Evolutionary conservation across 2,113 vertebrate species (phyloP).

Genomic region (Raphicerus campestris): DNA sequence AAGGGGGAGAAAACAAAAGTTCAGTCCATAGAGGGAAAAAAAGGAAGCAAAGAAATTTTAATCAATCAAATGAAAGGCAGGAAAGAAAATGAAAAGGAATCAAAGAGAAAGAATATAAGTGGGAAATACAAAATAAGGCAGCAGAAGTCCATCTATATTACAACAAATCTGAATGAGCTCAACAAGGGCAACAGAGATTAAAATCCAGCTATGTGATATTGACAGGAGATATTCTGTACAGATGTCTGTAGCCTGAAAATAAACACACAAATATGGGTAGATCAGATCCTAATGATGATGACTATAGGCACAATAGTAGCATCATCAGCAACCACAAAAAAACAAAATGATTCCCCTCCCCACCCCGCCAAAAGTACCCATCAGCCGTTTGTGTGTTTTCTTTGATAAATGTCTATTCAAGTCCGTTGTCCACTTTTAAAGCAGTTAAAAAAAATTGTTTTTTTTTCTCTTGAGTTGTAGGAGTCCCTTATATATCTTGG

Average conservation of each 20-base stretch:
- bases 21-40: neutral
- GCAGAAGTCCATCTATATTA: neutral
- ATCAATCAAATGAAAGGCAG: neutral
- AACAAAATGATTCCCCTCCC: neutral
- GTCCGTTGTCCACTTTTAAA: neutral
- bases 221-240: neutral
- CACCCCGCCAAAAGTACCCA: fast-evolving
- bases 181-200: neutral
- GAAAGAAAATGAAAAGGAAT: neutral
- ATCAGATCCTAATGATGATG: neutral
- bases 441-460: neutral
- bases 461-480: neutral
- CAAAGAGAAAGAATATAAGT: neutral
- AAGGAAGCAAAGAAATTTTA: neutral
- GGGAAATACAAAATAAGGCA: neutral
- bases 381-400: neutral
- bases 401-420: neutral
- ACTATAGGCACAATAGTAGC: neutral
- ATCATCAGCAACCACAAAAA: neutral
- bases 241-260: neutral
- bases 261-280: neutral
- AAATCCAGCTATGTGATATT: neutral
- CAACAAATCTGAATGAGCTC: neutral
- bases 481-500: neutral
- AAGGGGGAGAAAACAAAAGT: neutral